Base-by-base conservation (phyloP, 1,140 invertebrate species). In the Anoplolepis gracilipes region DNA sequence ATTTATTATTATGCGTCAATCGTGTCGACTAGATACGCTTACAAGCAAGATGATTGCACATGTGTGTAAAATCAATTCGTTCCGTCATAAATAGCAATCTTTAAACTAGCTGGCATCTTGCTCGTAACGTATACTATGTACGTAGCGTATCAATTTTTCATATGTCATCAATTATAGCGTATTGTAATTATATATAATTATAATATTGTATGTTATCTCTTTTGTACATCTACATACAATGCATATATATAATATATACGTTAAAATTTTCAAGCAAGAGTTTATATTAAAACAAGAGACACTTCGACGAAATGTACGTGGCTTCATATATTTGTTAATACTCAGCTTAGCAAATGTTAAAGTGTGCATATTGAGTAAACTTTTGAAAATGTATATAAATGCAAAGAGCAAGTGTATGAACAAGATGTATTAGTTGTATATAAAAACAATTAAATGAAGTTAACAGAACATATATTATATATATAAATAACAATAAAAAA, bases 221-320 rank as follows among this genome's bases (percentile, higher is more conserved):
- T 90, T 90, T 89, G 79, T 90, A 90, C 87, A 87, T 73, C 85
- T 90, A 89, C 57, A 81, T 85, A 85, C 70, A 90, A 85, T 77
- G 85, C 88, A 69, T 89, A 88, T 49, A 89, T 59, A 59, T 89
- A 87, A 49, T 90, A 88, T 49, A 64, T 88, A 87, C 36, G 28
- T 90, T 57, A 62, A 89, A 89, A 81, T 78, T 61, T 86, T 72
- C 67, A 90, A 87, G 77, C 82, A 69, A 87, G 76, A 87, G 62
- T 84, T 82, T 87, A n/a, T 87, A 87, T 76, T 73, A 84, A 78
- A 88, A 87, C 73, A 85, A 61, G 42, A 30, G 55, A 25, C 36
- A 39, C 1, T 33, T 39, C 33, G 8, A 84, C 57, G 1, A 73
- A 61, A 65, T 65, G n/a, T 30, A 25, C 30, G 11, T 61, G 5